Base-by-base conservation (phyloP, 1,140 invertebrate genomes). In the Nixonia krombeini region DNA sequence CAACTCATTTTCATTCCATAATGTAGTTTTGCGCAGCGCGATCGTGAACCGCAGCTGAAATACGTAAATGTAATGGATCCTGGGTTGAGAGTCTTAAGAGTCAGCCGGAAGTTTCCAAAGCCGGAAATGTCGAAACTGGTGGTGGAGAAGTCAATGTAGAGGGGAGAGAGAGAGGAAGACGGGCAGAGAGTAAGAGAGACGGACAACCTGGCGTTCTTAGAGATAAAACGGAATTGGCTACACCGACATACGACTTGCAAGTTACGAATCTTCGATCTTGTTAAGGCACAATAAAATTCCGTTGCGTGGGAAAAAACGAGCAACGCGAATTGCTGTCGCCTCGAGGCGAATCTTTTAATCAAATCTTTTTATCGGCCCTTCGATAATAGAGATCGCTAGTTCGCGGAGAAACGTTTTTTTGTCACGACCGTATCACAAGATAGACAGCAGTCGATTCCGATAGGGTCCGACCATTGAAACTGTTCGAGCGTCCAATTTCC, bases 241-340 rank as follows among this genome's bases (percentile, higher is more conserved):
- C 59, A 56, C 66, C 62, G 50, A 77, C 57, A 70, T 65, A 75
- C 71, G 69, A 64, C 50, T 55, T 51, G 42, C 46, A 35, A 47
- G 52, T 61, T 65, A 57, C 62, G 61, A 67, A 74, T 75, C 69
- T 63, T 64, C 72, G 72, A 76, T 68, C 68, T 78, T 73, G 73
- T 77, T 77, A 77, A 72, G 78, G 63, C 61, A 66, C 75, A 73
- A 80, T 78, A 76, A 80, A 78, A 78, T 67, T 64, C 44, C 56
- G 45, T 52, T 41, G 57, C 64, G 62, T 69, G 23, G 40, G 65
- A 72, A 74, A 74, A 65, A 23, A 12, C 49, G 52, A 40, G 33
- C 44, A 44, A 40, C 56, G 62, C 72, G 73, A 74, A 75, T 77
- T 68, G 67, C 44, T 28, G 53, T 59, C 44, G 57, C 70, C 49